These are phyloP conservation scores for Montipora efflorescens DNA, from an alignment of 64 coral and sea anemone genomes.

Conservation along the genomic window DNA sequence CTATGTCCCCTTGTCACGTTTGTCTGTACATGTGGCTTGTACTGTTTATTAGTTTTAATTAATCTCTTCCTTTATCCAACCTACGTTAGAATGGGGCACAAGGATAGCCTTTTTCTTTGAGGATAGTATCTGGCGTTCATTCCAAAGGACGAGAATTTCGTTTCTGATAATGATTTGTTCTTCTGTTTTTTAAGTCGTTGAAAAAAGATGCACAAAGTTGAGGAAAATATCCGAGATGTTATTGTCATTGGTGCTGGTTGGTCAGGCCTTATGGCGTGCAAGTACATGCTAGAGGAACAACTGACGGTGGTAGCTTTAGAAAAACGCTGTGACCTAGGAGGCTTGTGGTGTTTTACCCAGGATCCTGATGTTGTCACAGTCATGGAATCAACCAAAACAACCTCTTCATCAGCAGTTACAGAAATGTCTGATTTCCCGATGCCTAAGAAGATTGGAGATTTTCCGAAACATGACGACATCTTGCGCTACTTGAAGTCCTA, in stretches of 20 bases:
- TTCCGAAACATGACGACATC: slow-evolving; percentile 73
- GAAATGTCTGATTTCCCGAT: slow-evolving; percentile 92
- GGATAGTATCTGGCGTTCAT: no score
- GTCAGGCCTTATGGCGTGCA: slow-evolving; percentile 84
- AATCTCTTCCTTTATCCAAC: no score
- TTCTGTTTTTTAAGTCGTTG: not conserved
- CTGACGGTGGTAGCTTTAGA: slow-evolving; percentile 46
- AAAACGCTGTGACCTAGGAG: slow-evolving; percentile 66
- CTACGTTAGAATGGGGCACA: no score
- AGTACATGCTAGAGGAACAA: slow-evolving; percentile 68
- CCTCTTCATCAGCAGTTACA: slow-evolving; percentile 77
- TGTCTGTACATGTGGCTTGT: no score
- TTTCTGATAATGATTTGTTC: not conserved
- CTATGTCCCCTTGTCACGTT: no score
- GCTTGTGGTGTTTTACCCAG: slow-evolving; percentile 78
- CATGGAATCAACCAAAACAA: slow-evolving; percentile 72
- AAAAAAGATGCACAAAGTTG: not conserved
- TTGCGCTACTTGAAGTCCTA: slow-evolving; percentile 72
- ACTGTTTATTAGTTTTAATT: no score
- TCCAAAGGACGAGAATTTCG: not conserved
- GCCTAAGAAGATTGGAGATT: slow-evolving; percentile 80
- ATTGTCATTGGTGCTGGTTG: slow-evolving; percentile 81
- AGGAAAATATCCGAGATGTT: slow-evolving; percentile 56
- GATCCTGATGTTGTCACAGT: slow-evolving; percentile 78
- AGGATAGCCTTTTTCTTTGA: no score